A percentile compares a stretch with the other conserved stretches of the same genome.
Evolutionary conservation across 2,113 vertebrate species (phyloP).

Genomic region (Tachysurus fulvidraco): DNA sequence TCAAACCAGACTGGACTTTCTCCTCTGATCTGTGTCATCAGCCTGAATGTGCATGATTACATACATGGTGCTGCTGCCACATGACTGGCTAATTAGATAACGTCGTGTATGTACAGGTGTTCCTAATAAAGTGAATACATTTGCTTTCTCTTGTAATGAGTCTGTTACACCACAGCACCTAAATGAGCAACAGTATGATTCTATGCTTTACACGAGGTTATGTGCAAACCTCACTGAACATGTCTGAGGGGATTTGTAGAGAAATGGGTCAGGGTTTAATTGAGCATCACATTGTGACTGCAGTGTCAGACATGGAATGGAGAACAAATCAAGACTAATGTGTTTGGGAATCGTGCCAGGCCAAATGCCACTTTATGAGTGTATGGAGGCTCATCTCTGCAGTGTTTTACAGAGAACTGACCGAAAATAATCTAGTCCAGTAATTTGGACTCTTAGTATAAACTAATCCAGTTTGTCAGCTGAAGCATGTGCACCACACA

Average conservation of each 20-base stretch:
- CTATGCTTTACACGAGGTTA: background rate
- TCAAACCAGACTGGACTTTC: background rate
- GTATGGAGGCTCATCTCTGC: slow-evolving; percentile 3
- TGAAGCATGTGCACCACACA: background rate
- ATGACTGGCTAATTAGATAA: background rate
- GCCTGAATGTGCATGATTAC: too few species aligned
- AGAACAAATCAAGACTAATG: slow-evolving; percentile 43
- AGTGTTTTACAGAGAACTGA: slow-evolving; percentile 1
- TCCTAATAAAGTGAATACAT: background rate
- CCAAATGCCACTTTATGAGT: background rate
- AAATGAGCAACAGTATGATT: background rate
- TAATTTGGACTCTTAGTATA: slow-evolving; percentile 13
- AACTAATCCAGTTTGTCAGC: background rate
- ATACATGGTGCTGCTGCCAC: background rate
- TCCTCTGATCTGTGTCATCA: background rate
- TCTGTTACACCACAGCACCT: background rate
- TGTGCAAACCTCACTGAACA: background rate
- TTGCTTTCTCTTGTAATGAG: background rate
- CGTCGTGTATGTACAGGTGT: background rate
- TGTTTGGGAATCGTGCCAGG: slow-evolving; percentile 27
- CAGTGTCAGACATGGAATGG: background rate
- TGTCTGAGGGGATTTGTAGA: slow-evolving; percentile 2
- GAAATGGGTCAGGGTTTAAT: slow-evolving; percentile 34
- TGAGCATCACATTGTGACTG: slow-evolving; percentile 32
- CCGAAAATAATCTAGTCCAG: background rate